phyloP scores from a whole-genome alignment of 2,113 vertebrate species.

The Malurus alboscapulatus region DNA sequence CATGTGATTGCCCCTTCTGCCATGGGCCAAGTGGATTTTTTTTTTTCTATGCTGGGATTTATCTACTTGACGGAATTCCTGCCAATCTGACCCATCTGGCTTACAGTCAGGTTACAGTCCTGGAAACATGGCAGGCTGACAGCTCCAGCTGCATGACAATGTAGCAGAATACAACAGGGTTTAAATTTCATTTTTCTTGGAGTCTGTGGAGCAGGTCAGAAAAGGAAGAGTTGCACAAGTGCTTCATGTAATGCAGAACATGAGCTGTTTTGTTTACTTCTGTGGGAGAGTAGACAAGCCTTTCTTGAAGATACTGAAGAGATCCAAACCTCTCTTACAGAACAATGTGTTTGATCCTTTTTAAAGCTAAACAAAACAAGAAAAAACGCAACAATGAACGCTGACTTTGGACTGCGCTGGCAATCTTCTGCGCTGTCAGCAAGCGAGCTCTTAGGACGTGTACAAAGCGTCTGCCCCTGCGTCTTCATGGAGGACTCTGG shows the following conservation, averaged over 20 bases:
- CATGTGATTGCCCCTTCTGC: neutral
- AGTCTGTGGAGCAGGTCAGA: slow-evolving; percentile 45
- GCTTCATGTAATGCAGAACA: slow-evolving; percentile 36
- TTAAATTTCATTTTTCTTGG: slow-evolving; percentile 15
- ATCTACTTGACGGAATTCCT: slow-evolving; percentile 44
- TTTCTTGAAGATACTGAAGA: neutral
- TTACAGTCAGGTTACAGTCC: slow-evolving; percentile 36
- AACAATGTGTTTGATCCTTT: slow-evolving; percentile 7
- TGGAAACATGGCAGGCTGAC: slow-evolving; percentile 63
- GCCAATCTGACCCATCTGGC: slow-evolving; percentile 50
- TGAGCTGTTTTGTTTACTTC: slow-evolving; percentile 42
- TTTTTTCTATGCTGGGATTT: slow-evolving; percentile 20
- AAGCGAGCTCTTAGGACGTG: neutral
- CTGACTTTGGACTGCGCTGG: neutral
- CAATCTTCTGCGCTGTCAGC: slow-evolving; percentile 37
- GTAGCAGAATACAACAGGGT: slow-evolving; percentile 49
- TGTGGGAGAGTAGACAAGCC: slow-evolving; percentile 5
- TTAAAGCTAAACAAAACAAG: neutral
- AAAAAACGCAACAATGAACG: neutral
- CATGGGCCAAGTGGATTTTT: slow-evolving; percentile 18
- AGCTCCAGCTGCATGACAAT: slow-evolving; percentile 51
- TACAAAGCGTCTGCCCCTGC: neutral
- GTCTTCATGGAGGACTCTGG: slow-evolving; percentile 22
- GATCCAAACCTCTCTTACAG: slow-evolving; percentile 1
- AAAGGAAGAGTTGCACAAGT: slow-evolving; percentile 33